Conservation (phyloP, 2,797 vertebrate species). For the Distichodus sexfasciatus region DNA sequence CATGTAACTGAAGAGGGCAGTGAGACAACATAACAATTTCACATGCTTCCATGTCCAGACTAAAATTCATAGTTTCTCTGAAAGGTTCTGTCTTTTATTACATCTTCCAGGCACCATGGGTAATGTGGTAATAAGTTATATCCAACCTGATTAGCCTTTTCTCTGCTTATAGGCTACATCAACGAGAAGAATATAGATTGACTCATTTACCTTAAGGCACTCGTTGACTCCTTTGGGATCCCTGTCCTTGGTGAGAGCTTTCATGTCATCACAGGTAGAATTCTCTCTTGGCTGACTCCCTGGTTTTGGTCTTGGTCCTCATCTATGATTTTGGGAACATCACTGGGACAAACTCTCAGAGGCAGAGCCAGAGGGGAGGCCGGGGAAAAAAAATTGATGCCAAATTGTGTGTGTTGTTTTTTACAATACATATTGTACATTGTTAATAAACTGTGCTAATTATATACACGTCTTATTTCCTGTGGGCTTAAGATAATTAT, state of each 20-base stretch:
- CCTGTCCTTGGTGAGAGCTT: conserved; percentile 48
- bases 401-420: too few species aligned
- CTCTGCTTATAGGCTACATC: neutral
- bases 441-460: too few species aligned
- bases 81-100: too few species aligned
- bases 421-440: too few species aligned
- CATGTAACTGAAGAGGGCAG: conserved; percentile 36
- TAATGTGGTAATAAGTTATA: neutral
- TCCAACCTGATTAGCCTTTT: neutral
- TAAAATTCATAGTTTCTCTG: too few species aligned
- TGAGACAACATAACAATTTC: conserved; percentile 15
- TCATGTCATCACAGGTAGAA: conserved; percentile 8
- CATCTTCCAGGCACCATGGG: neutral
- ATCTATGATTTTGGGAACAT: neutral
- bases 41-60: neutral
- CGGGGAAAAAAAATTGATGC: too few species aligned
- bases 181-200: neutral
- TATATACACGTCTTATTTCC: too few species aligned
- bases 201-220: conserved; percentile 58
- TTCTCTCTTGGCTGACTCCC: conserved; percentile 23
- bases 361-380: too few species aligned
- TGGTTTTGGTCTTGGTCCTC: conserved; percentile 42
- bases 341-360: conserved; percentile 4
- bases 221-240: conserved; percentile 58
- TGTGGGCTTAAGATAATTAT: too few species aligned